phyloP scores from a whole-genome alignment of 2,113 vertebrate genomes.

The Vicugna pacos region DNA sequence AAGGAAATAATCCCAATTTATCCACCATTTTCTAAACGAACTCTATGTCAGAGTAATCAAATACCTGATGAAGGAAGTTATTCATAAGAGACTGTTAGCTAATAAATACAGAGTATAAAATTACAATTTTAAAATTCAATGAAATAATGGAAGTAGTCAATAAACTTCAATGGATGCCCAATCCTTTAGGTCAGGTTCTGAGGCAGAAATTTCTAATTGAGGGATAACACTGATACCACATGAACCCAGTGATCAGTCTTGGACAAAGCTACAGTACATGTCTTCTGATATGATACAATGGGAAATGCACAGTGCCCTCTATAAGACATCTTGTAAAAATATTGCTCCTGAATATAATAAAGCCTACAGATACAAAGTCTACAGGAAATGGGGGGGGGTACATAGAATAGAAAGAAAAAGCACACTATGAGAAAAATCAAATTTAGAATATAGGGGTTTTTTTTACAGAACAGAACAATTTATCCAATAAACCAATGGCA shows the following conservation, averaged over 20 bases:
- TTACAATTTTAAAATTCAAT: conserved; percentile 11
- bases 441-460: background rate
- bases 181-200: background rate
- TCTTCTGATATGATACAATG: background rate
- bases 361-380: background rate
- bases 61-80: conserved; percentile 7
- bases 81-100: conserved; percentile 5
- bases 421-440: background rate
- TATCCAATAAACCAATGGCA: background rate
- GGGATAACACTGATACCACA: background rate
- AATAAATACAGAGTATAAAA: conserved; percentile 28
- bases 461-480: conserved; percentile 24
- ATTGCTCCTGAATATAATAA: conserved; percentile 27
- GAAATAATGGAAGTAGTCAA: background rate
- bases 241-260: background rate
- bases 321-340: conserved; percentile 32
- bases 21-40: background rate
- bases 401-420: conserved; percentile 16
- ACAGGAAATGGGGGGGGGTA: background rate
- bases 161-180: background rate
- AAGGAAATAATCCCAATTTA: conserved; percentile 43
- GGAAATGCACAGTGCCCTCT: background rate
- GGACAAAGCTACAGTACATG: background rate
- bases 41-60: conserved; percentile 23
- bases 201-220: conserved; percentile 31